Conservation (phyloP, 2,113 vertebrate species). For the Jacana jacana region DNA sequence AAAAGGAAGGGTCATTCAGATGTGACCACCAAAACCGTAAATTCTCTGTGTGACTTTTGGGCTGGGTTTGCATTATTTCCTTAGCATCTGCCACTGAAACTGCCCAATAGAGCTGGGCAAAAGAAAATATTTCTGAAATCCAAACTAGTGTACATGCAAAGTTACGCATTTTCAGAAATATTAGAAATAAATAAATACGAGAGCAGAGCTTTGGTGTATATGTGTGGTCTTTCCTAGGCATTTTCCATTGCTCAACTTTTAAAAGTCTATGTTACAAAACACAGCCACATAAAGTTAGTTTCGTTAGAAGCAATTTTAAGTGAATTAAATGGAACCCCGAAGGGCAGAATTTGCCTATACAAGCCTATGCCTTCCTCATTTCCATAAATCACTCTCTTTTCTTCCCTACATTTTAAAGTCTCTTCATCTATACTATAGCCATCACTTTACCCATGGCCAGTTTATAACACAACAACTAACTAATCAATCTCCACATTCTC, state of each 20-base stretch:
- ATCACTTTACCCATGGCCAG: background rate
- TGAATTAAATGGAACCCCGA: background rate
- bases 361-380: background rate
- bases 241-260: background rate
- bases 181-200: background rate
- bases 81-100: background rate
- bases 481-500: background rate
- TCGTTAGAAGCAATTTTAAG: background rate
- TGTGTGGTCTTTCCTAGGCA: background rate
- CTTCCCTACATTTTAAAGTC: background rate
- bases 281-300: background rate
- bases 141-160: background rate
- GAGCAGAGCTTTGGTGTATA: background rate
- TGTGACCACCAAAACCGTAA: background rate
- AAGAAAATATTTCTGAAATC: background rate
- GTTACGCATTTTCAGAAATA: background rate
- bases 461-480: background rate
- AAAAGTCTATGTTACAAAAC: background rate
- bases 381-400: background rate
- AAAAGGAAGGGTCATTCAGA: background rate
- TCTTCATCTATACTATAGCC: too few relatives aligned
- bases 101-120: background rate
- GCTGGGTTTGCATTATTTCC: background rate
- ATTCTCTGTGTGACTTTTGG: background rate
- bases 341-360: background rate